Base-by-base conservation (phyloP, 2,113 vertebrate genomes). In the Pycnonotus jocosus region DNA sequence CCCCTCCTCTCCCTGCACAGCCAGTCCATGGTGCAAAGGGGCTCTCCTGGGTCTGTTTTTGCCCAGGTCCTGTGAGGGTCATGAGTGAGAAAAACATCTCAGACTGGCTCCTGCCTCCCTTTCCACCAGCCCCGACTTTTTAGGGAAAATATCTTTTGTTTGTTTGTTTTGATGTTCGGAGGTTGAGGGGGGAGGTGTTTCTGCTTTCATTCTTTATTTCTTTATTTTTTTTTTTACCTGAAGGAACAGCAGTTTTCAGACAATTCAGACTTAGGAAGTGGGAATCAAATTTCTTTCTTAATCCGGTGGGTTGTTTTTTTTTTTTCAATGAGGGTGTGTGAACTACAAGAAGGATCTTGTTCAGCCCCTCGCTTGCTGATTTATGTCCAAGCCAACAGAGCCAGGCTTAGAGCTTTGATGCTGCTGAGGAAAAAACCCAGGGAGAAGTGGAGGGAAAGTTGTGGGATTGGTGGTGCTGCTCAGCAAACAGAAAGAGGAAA, bases 401-500 rank as follows among this genome's bases (percentile, higher is more conserved):
- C 33, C 22, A 72, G 56, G 64, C 85, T 90, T 88, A 88, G 88
- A 95, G 35, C 65, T 45, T 37, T 0, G 19, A 58, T 69, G 48
- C 76, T 86, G 58, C 78, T 84, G 45, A 18, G 23, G 12, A 44
- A 44, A n/a, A 45, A 77, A 70, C 40, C 9, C 48, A 56, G 40
- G 48, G 62, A 51, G 10, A 30, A 58, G 57, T 15, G 35, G 68
- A 92, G 81, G 69, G 92, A 91, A 91, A 42, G 25, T 30, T 95
- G 90, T 84, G 88, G 90, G 92, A 65, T 81, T 81, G 80, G 95
- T 90, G 93, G 71, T 88, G 83, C 93, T 72, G 93, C 86, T 93
- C 72, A 79, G 88, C 95, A 96, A 96, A 95, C 94, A 96, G 92
- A 90, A 88, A 93, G 90, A 95, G 96, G 93, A 91, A 96, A 92